Evolutionary conservation across 2,113 vertebrate genomes (phyloP).

Genomic region (Bos indicus): DNA sequence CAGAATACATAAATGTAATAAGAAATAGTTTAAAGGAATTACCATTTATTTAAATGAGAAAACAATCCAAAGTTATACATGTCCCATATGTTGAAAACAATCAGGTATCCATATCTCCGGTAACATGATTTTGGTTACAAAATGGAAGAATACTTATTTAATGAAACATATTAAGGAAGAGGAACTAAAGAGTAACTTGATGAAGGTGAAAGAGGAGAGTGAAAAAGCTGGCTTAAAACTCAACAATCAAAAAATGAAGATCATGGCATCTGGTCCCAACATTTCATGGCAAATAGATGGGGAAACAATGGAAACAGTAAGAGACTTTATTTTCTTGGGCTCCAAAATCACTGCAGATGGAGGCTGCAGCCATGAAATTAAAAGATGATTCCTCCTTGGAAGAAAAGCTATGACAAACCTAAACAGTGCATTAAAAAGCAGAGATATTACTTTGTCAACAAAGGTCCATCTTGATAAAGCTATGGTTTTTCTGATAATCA

Average conservation of each 20-base stretch:
- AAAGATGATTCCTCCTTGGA: neutral
- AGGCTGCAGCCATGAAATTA: neutral
- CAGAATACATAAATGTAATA: neutral
- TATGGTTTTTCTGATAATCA: neutral
- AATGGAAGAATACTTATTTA: neutral
- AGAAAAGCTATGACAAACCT: neutral
- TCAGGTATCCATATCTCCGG: neutral
- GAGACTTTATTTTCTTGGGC: neutral
- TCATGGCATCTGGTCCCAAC: neutral
- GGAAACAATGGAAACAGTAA: neutral
- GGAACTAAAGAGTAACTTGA: neutral
- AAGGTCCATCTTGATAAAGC: neutral
- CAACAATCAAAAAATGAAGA: neutral
- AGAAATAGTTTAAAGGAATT: neutral
- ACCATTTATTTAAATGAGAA: neutral
- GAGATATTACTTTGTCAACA: neutral
- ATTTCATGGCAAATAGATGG: neutral
- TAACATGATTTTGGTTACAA: neutral
- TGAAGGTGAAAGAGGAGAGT: neutral
- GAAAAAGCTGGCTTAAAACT: neutral
- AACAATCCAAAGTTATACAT: neutral
- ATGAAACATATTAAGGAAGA: neutral
- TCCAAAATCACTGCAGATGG: neutral
- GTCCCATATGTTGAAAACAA: neutral
- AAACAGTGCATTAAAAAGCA: neutral